Base-by-base conservation (phyloP, 2,888 invertebrate species). In the Autographa gamma region DNA sequence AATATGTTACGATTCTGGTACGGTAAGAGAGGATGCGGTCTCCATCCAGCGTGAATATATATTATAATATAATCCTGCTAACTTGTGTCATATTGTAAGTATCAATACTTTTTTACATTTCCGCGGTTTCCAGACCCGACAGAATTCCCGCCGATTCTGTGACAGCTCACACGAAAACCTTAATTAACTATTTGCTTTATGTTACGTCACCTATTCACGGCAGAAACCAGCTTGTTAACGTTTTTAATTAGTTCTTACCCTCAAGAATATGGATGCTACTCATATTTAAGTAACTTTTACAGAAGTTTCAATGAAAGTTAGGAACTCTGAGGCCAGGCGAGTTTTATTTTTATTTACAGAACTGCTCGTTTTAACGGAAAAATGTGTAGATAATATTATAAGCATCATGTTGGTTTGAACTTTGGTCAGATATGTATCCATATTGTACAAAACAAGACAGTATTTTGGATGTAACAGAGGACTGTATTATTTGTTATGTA, bases 101-200 rank as follows among this genome's bases (percentile, higher is more conserved):
- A 6, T 5, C 1, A 48, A 48, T n/a, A 48, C n/a, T 48, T n/a
- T n/a, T 7, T n/a, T 8, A 43, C n/a, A n/a, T n/a, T 8, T 9
- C 18, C 70, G 34, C 65, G n/a, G 13, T 16, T 66, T 77, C 7
- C 8, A 31, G 2, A 14, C 19, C 71, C 48, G 3, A 19, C 13
- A 25, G 13, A 56, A 19, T 14, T 56, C 11, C 63, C 69, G 54
- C 4, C 8, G 32, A 1, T 54, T 52, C 19, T 69, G 61, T 73
- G 74, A 66, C 67, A 73, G 66, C 58, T 62, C 61, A 68, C n/a
- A 54, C 2, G 63, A 58, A 63, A 69, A 66, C 58, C 67, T 63
- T 77, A 74, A 74, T 80, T 77, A 77, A 71, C 60, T 74, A 66
- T 72, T 73, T 71, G 69, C 58, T 71, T 66, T 63, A 64, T 63